phyloP scores from a whole-genome alignment of 2,888 invertebrate species.

The Philereme transversata region DNA sequence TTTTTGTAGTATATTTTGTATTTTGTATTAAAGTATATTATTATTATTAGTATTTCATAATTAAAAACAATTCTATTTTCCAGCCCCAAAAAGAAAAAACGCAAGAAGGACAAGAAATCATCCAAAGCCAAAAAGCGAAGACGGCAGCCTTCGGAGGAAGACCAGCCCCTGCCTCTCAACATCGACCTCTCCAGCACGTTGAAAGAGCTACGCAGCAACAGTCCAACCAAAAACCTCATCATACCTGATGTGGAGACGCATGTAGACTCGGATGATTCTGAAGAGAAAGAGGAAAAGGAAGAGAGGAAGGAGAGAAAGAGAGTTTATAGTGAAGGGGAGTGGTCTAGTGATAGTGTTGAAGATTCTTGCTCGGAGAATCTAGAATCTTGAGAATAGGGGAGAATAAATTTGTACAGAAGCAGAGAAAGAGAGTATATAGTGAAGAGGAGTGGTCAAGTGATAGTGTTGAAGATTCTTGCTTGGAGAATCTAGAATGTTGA shows the following conservation, averaged over 20 bases:
- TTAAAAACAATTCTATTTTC: slow-evolving; percentile 4
- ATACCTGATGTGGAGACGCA: slow-evolving; percentile 29
- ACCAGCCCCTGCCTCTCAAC: slow-evolving; percentile 50
- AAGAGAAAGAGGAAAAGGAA: slow-evolving; percentile 39
- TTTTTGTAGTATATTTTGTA: too few species aligned
- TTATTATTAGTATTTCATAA: too few species aligned
- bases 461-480: too few species aligned
- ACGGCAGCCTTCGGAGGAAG: slow-evolving; percentile 42
- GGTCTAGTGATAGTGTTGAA: slow-evolving; percentile 72
- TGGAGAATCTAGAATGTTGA: too few species aligned
- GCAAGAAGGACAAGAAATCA: slow-evolving; percentile 70
- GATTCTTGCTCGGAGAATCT: slow-evolving; percentile 48
- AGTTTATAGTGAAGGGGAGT: slow-evolving; percentile 77
- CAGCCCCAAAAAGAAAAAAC: slow-evolving; percentile 68
- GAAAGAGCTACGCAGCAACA: slow-evolving; percentile 64
- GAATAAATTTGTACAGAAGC: slow-evolving; percentile 6
- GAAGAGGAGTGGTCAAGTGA: too few species aligned
- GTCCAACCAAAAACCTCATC: slow-evolving; percentile 66
- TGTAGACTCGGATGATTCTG: slow-evolving; percentile 42
- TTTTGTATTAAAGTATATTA: too few species aligned
- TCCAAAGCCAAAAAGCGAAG: slow-evolving; percentile 62
- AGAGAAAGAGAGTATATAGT: too few species aligned
- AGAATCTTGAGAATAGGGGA: slow-evolving; percentile 2
- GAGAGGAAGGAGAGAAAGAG: slow-evolving; percentile 51
- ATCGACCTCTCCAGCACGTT: slow-evolving; percentile 68